Conservation (phyloP, 2,797 vertebrate species). For the Bradypodion ventrale region DNA sequence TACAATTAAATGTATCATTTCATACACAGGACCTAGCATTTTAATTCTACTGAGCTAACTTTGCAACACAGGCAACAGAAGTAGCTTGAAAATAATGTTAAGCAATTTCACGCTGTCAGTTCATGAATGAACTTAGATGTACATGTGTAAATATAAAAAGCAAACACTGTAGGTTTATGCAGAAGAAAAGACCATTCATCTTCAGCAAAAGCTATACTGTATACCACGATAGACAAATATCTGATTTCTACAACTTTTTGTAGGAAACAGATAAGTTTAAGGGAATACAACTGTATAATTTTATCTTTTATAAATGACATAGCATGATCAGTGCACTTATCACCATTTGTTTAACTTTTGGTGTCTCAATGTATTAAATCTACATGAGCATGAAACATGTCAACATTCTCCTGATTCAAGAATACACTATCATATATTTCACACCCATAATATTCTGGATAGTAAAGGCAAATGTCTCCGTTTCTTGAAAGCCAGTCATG, state of each 20-base stretch:
- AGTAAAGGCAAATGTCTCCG: no score
- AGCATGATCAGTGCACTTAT: background rate
- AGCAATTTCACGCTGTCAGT: background rate
- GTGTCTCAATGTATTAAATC: constrained; percentile 5
- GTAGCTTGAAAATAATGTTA: background rate
- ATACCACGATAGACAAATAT: no score
- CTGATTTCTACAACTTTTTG: no score
- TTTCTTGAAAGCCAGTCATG: no score
- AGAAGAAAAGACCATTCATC: background rate
- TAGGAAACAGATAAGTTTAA: no score
- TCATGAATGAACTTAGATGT: background rate
- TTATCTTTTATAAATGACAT: no score
- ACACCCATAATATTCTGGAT: background rate
- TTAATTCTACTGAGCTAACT: background rate
- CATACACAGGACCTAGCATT: background rate
- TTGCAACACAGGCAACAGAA: no score
- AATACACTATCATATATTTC: background rate
- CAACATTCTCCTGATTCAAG: background rate
- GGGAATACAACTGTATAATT: no score
- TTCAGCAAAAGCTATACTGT: no score
- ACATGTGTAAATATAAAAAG: no score
- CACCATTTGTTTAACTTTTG: no score
- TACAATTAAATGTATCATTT: background rate
- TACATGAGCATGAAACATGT: background rate
- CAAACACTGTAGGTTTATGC: background rate